phyloP scores from a whole-genome alignment of 2,113 vertebrate species.

The Apodemus sylvaticus region DNA sequence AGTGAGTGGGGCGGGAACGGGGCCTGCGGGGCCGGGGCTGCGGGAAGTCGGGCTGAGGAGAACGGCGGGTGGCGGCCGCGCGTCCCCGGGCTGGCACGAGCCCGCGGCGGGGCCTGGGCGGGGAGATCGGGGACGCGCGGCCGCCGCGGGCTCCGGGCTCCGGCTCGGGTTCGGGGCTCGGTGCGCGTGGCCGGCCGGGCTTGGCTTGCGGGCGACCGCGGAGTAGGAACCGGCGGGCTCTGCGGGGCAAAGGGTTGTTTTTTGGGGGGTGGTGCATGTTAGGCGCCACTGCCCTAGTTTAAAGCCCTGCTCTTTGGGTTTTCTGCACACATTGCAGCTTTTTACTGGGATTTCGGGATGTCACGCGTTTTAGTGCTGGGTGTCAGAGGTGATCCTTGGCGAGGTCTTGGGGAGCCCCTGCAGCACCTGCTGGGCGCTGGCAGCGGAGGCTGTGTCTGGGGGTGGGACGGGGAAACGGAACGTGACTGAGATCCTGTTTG shows the following conservation, averaged over 20 bases:
- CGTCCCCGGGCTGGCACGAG: slow-evolving; percentile 52
- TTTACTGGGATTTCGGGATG: neutral
- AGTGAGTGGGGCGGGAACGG: slow-evolving; percentile 69
- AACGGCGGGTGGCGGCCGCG: slow-evolving; percentile 38
- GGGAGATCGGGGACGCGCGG: slow-evolving; percentile 21
- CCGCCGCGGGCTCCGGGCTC: neutral
- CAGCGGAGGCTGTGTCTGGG: slow-evolving; percentile 5
- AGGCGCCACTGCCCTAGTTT: neutral
- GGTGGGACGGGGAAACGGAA: neutral
- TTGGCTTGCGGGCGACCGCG: too few relatives aligned
- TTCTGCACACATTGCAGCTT: neutral
- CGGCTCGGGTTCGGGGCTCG: neutral
- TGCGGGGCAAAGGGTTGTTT: neutral
- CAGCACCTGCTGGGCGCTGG: slow-evolving; percentile 59
- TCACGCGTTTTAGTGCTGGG: neutral
- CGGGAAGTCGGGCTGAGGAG: neutral
- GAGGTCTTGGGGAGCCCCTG: neutral
- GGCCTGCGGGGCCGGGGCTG: neutral
- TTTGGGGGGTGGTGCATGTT: neutral
- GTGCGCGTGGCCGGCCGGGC: too few relatives aligned
- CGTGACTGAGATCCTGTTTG: slow-evolving; percentile 21
- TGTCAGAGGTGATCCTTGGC: slow-evolving; percentile 5
- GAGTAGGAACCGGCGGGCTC: neutral
- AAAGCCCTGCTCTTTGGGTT: neutral
- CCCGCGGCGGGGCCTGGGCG: slow-evolving; percentile 8